These are phyloP conservation scores for Antennarius striatus DNA, from an alignment of 2,113 vertebrate genomes.

Conservation along the genomic window DNA sequence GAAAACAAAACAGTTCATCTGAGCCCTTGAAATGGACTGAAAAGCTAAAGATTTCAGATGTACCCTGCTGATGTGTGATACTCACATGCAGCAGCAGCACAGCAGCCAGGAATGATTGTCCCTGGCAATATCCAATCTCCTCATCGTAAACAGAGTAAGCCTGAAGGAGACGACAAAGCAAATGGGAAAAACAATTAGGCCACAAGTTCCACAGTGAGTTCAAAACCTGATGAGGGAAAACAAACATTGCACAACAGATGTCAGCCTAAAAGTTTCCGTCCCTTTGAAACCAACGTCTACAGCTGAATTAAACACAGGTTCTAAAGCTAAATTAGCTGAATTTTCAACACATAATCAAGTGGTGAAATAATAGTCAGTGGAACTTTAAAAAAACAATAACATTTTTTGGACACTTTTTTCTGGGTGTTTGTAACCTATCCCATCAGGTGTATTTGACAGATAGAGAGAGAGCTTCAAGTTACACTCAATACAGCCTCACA, in stretches of 20 bases:
- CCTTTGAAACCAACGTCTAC: background rate
- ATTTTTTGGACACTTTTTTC: background rate
- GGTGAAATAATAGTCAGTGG: background rate
- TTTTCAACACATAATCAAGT: background rate
- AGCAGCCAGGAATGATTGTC: slow-evolving; percentile 97
- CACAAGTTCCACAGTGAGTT: background rate
- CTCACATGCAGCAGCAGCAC: slow-evolving; percentile 97
- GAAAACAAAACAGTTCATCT: slow-evolving; percentile 41
- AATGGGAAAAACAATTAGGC: slow-evolving; percentile 5
- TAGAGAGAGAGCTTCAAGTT: background rate
- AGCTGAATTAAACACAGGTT: too few species aligned
- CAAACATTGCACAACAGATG: background rate
- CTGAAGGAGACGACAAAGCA: slow-evolving; percentile 67
- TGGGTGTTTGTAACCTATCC: background rate
- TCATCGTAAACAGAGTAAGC: slow-evolving; percentile 98
- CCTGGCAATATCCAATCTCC: slow-evolving; percentile 98
- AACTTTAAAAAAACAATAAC: background rate
- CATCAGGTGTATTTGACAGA: background rate
- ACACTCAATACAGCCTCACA: background rate
- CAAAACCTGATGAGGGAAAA: background rate
- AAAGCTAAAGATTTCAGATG: slow-evolving; percentile 8
- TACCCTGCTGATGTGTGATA: slow-evolving; percentile 52
- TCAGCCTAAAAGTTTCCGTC: background rate
- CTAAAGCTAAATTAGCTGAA: too few species aligned
- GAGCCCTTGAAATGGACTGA: slow-evolving; percentile 24